phyloP scores from a whole-genome alignment of 2,888 invertebrate genomes.

The Drosophila anceps region DNA sequence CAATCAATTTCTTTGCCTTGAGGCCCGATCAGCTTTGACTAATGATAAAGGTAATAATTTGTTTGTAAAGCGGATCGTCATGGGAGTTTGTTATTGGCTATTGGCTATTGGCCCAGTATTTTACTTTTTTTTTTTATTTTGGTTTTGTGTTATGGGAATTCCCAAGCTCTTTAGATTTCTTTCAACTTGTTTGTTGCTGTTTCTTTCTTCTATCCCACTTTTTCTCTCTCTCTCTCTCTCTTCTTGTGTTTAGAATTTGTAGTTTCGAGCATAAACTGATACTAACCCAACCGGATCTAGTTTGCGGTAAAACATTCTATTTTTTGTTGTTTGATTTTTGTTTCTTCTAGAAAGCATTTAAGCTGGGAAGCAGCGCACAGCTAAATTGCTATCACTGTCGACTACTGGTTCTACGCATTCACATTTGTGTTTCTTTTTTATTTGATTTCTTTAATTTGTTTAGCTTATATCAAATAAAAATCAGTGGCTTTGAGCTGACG shows the following conservation, averaged over 20 bases:
- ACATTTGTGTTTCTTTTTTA: neutral
- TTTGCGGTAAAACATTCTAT: constrained; percentile 41
- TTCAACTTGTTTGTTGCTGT: constrained; percentile 34
- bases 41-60: constrained; percentile 67
- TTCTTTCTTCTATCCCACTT: constrained; percentile 51
- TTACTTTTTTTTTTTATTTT: constrained; percentile 13
- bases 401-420: constrained; percentile 76
- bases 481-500: constrained; percentile 42
- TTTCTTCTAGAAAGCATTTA: constrained; percentile 41
- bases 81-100: constrained; percentile 67
- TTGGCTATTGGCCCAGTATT: constrained; percentile 69
- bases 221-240: constrained; percentile 16
- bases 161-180: constrained; percentile 62
- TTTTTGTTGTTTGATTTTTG: neutral
- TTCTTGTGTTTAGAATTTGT: constrained; percentile 28
- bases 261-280: constrained; percentile 47
- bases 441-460: constrained; percentile 52
- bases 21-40: constrained; percentile 53
- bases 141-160: constrained; percentile 57
- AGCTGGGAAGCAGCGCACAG: constrained; percentile 2
- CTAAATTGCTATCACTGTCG: constrained; percentile 34
- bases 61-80: constrained; percentile 65
- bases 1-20: constrained; percentile 66
- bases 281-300: constrained; percentile 73
- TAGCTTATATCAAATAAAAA: constrained; percentile 35